Conservation (phyloP, 92 coral and sea anemone species). For the Porites divaricata region DNA sequence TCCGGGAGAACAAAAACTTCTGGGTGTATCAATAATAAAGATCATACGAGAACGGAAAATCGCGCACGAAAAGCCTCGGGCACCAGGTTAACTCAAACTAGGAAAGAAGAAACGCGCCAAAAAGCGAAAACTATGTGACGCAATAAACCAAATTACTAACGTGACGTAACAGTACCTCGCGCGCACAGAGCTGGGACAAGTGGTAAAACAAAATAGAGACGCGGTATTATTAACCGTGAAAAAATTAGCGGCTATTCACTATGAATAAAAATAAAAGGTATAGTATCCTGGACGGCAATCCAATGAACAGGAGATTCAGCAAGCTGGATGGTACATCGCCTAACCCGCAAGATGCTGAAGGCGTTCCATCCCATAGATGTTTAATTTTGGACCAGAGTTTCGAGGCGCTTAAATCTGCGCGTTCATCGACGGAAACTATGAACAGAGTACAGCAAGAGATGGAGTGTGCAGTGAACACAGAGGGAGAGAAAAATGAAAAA, state of each 20-base stretch:
- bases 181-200: neutral
- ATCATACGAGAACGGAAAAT: too few species aligned
- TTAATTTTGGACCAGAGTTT: constrained; percentile 69
- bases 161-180: neutral
- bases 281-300: neutral
- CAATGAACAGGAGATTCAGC: constrained; percentile 28
- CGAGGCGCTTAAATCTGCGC: constrained; percentile 75
- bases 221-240: neutral
- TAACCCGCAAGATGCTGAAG: constrained; percentile 48
- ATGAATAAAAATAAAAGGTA: constrained; percentile 29
- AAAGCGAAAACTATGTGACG: constrained; percentile 2
- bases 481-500: constrained; percentile 32
- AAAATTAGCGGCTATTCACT: constrained; percentile 2
- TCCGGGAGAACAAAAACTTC: too few species aligned
- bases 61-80: too few species aligned
- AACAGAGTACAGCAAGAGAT: neutral
- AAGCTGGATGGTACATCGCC: constrained; percentile 7
- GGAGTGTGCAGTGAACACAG: neutral
- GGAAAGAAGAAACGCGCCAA: too few species aligned
- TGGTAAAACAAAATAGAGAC: neutral
- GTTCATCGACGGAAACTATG: constrained; percentile 74
- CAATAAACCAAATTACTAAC: constrained; percentile 1
- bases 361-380: constrained; percentile 67
- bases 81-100: too few species aligned
- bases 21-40: too few species aligned